Base-by-base conservation (phyloP, 2,888 invertebrate genomes). In the Linnaemya vulpina region DNA sequence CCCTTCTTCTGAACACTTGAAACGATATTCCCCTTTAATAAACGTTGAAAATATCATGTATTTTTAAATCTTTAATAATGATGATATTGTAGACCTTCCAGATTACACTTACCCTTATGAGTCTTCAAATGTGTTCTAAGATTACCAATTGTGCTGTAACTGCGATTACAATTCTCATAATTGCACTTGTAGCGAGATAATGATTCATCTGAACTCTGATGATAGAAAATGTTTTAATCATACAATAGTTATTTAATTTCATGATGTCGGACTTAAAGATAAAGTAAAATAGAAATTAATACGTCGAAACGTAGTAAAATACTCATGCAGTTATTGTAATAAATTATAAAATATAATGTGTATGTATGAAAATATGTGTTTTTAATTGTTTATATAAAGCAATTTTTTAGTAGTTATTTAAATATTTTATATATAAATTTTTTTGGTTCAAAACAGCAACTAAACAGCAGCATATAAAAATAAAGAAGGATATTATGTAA, bases 111-210 rank as follows among this genome's bases (percentile, higher is more conserved):
- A 98, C 98, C 98, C 95, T 96, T 97, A 90, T 98, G 98, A 78
- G 98, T 98, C 94, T 98, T 98, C 94, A 97, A 95, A 93, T 98
- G 98, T 84, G 98, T 98, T 90, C 97, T 95, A 87, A 98, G 94
- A 93, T 98, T 98, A 71, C 98, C 98, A 88, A 97, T 96, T 8
- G 98, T 98, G 91, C 97, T 98, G 92, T 98, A 98, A 76, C 97
- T 97, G 88, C 98, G 94, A 86, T 94, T 94, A 92, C 98, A 98
- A 17, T 97, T 97, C 85, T 96, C 96, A 93, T 96, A 98, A 93
- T 97, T 96, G 93, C 98, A 98, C 89, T 94, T 95, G 92, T 96
- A 98, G 88, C 97, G 94, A 88, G 95, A 95, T 25, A 92, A 88
- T 35, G 92, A 89, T 84, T 92, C 92, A 68, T 91, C 91, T 25